A percentile compares a stretch with the other conserved stretches of the same genome.
Evolutionary conservation across 2,113 vertebrate species (phyloP).

Genomic region (Oxyura jamaicensis): DNA sequence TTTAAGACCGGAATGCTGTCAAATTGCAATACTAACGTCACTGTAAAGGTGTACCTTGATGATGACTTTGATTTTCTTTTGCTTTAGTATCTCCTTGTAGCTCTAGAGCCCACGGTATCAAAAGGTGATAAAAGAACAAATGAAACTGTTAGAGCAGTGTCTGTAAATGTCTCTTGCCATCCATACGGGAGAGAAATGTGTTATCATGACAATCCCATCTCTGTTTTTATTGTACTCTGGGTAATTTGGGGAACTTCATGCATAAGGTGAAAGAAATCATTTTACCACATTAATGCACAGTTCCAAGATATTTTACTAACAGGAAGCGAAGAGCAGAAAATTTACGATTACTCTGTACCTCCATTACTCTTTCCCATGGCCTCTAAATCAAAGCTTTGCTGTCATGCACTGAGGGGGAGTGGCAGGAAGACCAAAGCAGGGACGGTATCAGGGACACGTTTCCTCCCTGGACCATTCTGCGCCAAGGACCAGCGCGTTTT

Average conservation of each 20-base stretch:
- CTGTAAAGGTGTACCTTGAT: neutral
- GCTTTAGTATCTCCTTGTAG: neutral
- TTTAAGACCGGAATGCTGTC: neutral
- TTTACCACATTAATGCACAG: neutral
- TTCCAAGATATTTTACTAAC: neutral
- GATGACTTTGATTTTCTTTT: neutral
- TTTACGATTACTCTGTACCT: neutral
- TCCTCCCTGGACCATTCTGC: neutral
- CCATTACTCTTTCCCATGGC: neutral
- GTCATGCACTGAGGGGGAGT: neutral
- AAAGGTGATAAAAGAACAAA: neutral
- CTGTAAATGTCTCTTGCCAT: neutral
- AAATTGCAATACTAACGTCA: neutral
- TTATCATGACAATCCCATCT: neutral
- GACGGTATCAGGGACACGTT: accelerated
- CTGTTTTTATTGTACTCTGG: neutral
- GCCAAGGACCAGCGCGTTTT: accelerated
- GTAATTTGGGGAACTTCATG: neutral
- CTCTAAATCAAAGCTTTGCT: neutral
- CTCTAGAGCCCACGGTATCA: neutral
- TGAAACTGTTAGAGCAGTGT: neutral
- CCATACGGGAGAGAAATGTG: neutral
- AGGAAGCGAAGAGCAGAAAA: neutral
- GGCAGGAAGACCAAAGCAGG: neutral
- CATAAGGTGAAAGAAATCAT: neutral